Evolutionary conservation across 2,797 vertebrate species (phyloP).

Genomic region (Brotula barbata): DNA sequence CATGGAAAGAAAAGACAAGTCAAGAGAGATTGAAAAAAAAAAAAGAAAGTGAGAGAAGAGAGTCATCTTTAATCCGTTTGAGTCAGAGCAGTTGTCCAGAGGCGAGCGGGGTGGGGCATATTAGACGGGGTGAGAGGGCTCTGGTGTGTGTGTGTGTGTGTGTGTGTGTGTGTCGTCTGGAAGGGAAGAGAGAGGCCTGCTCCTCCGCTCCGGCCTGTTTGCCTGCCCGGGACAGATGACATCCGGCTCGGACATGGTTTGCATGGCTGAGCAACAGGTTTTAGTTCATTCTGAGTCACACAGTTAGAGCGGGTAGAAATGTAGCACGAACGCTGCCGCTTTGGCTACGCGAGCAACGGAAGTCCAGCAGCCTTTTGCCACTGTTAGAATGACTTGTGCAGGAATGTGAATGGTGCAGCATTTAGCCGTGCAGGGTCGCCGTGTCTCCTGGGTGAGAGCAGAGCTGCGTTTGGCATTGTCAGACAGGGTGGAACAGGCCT

Average conservation of each 20-base stretch:
- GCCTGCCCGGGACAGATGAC: slow-evolving; percentile 67
- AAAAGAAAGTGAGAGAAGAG: slow-evolving; percentile 67
- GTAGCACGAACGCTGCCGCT: too few relatives aligned
- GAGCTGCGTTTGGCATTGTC: slow-evolving; percentile 39
- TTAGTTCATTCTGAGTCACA: too few relatives aligned
- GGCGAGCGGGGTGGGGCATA: slow-evolving; percentile 61
- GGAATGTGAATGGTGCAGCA: slow-evolving; percentile 6
- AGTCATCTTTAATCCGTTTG: slow-evolving; percentile 81
- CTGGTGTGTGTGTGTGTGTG: slow-evolving; percentile 17
- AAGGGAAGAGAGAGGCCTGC: slow-evolving; percentile 61
- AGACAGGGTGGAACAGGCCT: slow-evolving; percentile 62
- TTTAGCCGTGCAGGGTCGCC: slow-evolving; percentile 1
- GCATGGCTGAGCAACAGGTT: slow-evolving; percentile 25
- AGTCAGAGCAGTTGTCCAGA: slow-evolving; percentile 79
- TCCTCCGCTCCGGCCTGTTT: too few relatives aligned
- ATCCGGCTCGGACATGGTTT: slow-evolving; percentile 53
- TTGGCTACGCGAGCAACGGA: too few relatives aligned
- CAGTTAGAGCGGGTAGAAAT: too few relatives aligned
- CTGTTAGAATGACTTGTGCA: background rate
- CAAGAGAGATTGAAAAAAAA: slow-evolving; percentile 45
- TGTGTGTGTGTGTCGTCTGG: slow-evolving; percentile 47
- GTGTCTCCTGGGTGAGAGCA: slow-evolving; percentile 19
- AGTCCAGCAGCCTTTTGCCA: background rate
- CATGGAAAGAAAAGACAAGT: slow-evolving; percentile 71
- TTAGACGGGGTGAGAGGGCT: slow-evolving; percentile 54